Base-by-base conservation (phyloP, 2,113 vertebrate genomes). In the Antennarius striatus region DNA sequence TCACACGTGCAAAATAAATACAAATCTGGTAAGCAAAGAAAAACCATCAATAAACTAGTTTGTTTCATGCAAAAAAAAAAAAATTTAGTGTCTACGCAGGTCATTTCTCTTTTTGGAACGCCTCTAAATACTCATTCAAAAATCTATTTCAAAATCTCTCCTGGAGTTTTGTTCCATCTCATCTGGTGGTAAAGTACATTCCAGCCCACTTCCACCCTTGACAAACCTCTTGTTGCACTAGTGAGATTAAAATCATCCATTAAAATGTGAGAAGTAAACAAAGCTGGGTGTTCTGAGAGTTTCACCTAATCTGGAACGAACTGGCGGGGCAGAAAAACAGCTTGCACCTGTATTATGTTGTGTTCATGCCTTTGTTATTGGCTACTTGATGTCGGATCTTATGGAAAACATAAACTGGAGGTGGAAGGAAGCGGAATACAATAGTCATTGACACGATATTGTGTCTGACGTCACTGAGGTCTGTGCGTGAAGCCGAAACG, bases 161-260 rank as follows among this genome's bases (percentile, higher is more conserved):
- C 32, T 6, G 50, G n/a, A 80, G 32, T 46, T 55, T 32, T 49
- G 14, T 56, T 66, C 32, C 51, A 49, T 50, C 49, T 17, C 15
- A 51, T 10, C 14, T 29, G 48, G 10, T 36, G 32, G 32, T 36
- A 36, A 1, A 8, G 8, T 30, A 28, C 9, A 13, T 72, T 75
- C 59, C 74, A 56, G 71, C 30, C 48, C 71, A 78, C 65, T 77
- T 68, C 42, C 66, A 72, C 68, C 60, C 30, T 67, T 67, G 64
- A 73, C 42, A 69, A 82, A 75, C 56, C 68, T 75, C 15, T 51
- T 80, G 68, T 56, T 73, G 59, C 15, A 2, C 29, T 54, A 45
- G 50, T 60, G 63, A 74, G 51, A 72, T 74, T 65, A 71, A 57
- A 62, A 49, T 75, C 10, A 0, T 54, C 17, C 47, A 74, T 55